Base-by-base conservation (phyloP, 2,797 vertebrate species). In the Silurus aristotelis region DNA sequence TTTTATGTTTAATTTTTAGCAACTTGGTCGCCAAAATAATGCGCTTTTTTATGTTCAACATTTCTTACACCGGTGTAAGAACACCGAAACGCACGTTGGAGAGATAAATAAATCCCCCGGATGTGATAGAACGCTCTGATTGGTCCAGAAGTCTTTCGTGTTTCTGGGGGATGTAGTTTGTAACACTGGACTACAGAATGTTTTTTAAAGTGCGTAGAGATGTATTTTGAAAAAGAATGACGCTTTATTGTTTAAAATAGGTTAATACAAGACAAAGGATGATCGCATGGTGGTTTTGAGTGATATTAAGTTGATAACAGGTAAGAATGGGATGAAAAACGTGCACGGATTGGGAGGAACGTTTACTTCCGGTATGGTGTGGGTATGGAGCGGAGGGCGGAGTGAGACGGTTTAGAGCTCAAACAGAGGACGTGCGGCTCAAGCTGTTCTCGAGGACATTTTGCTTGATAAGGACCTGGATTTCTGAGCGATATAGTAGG, bases 181-280 rank as follows among this genome's bases (percentile, higher is more conserved):
- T 27, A 67, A 25, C 4, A 55, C 64, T 55, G n/a, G 15, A 80
- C 46, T 80, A 66, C 79, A 80, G 27, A 17, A 12, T 19, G n/a
- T 25, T 10, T 52, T 31, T 14, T n/a, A 0, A 6, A 6, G 0
- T 14, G 0, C 3, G 19, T 12, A 6, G 13, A 20, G 9, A 12
- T 52, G 12, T 52, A 80, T 27, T 27, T 66, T 3, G 12, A 38
- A 38, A 38, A 38, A 38, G 0, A 38, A 38, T 38, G 2, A 13
- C 2, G 17, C 63, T 63, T 25, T 25, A 5, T 6, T 25, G 6
- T 9, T 1, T 25, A 25, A 10, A 1, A 7, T 6, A 25, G 13
- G 25, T 48, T 22, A 15, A 10, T 64, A 25, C 0, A 48, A 48
- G 20, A 52, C 17, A n/a, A 27, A 6, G 1, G 14, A 6, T 66